Conservation (phyloP, 2,888 invertebrate genomes). For the Idaea dimidiata region DNA sequence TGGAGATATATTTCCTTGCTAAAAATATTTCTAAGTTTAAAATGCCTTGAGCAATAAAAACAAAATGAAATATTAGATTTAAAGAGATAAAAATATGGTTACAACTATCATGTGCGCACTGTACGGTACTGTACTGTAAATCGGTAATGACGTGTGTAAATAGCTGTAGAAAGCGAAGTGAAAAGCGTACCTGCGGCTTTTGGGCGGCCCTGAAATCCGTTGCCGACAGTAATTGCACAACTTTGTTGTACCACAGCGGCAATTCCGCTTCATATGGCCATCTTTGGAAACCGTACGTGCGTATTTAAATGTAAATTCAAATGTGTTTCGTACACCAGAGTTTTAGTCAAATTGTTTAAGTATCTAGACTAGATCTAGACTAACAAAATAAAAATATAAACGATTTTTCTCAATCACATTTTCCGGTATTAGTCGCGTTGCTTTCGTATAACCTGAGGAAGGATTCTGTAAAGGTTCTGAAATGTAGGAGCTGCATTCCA, state of each 20-base stretch:
- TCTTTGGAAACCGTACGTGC: conserved; percentile 34
- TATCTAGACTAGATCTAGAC: background rate
- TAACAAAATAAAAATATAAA: background rate
- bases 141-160: conserved; percentile 1
- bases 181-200: conserved; percentile 35
- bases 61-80: too few species aligned
- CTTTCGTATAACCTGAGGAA: too few species aligned
- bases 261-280: conserved; percentile 34
- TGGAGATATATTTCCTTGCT: too few species aligned
- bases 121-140: background rate
- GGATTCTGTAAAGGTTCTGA: too few species aligned
- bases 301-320: conserved; percentile 34
- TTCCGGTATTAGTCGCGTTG: too few species aligned
- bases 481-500: too few species aligned
- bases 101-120: background rate
- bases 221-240: conserved; percentile 44
- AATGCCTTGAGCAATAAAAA: too few species aligned
- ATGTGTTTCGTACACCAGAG: conserved; percentile 27
- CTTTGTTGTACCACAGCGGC: conserved; percentile 40
- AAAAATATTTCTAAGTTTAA: too few species aligned
- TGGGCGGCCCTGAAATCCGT: conserved; percentile 37
- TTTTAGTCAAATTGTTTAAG: background rate
- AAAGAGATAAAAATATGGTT: background rate
- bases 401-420: too few species aligned
- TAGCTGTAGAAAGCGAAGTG: conserved; percentile 3